A percentile compares a stretch with the other conserved stretches of the same genome.
phyloP scores from a whole-genome alignment of 2,888 invertebrate genomes.

The Allygus modestus region DNA sequence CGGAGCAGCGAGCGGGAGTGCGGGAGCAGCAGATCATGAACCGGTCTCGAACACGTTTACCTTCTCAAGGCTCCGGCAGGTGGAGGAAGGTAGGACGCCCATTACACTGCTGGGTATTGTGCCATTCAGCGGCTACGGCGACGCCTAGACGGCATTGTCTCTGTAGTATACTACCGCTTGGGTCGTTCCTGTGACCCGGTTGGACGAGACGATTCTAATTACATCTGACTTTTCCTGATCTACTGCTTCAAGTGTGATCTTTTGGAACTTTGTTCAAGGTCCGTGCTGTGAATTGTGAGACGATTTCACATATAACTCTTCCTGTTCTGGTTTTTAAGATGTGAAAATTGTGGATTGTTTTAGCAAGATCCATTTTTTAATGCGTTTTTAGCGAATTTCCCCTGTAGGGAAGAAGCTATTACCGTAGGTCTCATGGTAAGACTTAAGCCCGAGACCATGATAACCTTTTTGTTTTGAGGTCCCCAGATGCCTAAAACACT shows the following conservation, averaged over 20 bases:
- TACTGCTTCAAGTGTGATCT: neutral
- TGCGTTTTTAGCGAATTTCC: too few species aligned
- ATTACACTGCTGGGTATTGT: constrained; percentile 38
- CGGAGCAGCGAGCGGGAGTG: constrained; percentile 25
- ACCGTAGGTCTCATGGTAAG: too few species aligned
- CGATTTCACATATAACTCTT: neutral
- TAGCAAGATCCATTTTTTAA: too few species aligned
- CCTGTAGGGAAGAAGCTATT: too few species aligned
- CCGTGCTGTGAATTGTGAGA: neutral
- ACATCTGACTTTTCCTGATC: neutral
- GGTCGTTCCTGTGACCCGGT: neutral
- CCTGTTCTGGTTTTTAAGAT: neutral
- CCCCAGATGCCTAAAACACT: too few species aligned
- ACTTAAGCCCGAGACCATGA: too few species aligned
- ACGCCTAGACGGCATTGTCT: constrained; percentile 36
- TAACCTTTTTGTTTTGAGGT: too few species aligned
- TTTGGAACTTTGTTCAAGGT: neutral
- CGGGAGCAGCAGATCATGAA: constrained; percentile 5
- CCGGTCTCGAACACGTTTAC: constrained; percentile 59
- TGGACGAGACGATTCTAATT: too few species aligned
- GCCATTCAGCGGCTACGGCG: constrained; percentile 37
- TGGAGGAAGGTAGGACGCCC: constrained; percentile 1
- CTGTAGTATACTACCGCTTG: neutral
- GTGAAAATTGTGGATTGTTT: too few species aligned
- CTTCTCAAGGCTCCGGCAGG: constrained; percentile 59